A percentile compares a stretch with the other conserved stretches of the same genome.
These are phyloP conservation scores for Ferdinandea cuprea DNA, from an alignment of 2,888 invertebrate genomes.

Conservation along the genomic window DNA sequence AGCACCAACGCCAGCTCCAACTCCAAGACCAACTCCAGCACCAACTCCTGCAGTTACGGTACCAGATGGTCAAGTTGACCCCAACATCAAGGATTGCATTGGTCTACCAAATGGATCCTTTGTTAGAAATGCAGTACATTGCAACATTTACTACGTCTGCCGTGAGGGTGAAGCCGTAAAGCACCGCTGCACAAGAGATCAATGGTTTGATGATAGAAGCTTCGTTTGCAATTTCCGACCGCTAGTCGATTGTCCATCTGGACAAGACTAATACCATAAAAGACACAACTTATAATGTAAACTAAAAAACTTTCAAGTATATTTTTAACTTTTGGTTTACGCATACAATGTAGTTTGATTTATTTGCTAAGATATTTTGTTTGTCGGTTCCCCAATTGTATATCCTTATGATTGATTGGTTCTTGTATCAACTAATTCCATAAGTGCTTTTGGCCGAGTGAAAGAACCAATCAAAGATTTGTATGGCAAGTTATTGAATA, in stretches of 20 bases:
- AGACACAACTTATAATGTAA: background rate
- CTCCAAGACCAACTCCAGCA: background rate
- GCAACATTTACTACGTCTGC: constrained; percentile 29
- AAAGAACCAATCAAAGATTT: too few species aligned
- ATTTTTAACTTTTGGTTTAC: too few species aligned
- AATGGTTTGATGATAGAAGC: constrained; percentile 17
- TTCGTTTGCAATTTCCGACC: constrained; percentile 21
- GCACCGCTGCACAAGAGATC: background rate
- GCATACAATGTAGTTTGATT: too few species aligned
- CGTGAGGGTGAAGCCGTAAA: background rate
- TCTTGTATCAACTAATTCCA: too few species aligned
- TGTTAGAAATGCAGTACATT: constrained; percentile 21
- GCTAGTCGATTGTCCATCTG: background rate
- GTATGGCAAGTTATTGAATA: too few species aligned
- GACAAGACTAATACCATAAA: background rate
- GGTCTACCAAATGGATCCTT: constrained; percentile 26
- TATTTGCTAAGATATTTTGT: too few species aligned
- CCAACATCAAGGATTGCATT: constrained; percentile 9
- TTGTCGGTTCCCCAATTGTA: too few species aligned
- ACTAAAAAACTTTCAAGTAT: background rate
- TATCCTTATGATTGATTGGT: too few species aligned
- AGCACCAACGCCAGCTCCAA: background rate
- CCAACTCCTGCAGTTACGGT: background rate
- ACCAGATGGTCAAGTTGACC: constrained; percentile 27
- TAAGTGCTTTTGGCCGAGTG: too few species aligned